These are phyloP conservation scores for Pelecanoides urinatrix DNA, from an alignment of 2,113 vertebrate genomes.

Conservation along the genomic window DNA sequence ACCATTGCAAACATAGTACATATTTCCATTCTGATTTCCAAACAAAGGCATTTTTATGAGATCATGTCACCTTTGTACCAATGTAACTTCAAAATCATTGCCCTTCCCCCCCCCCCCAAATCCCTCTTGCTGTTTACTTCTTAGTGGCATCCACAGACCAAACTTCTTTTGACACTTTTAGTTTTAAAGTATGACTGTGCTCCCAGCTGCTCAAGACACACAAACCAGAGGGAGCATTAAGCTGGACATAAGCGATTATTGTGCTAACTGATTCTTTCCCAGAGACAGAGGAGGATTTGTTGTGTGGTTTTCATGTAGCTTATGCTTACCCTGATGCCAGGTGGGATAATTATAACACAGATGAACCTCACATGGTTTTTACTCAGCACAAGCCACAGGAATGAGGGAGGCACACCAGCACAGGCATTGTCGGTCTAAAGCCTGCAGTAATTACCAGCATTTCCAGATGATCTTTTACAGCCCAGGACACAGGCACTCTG, in stretches of 20 bases:
- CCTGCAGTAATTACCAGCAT: neutral
- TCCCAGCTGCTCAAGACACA: neutral
- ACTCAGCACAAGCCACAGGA: neutral
- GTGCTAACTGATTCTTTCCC: neutral
- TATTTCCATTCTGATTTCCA: neutral
- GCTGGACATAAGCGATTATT: neutral
- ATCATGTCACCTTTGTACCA: neutral
- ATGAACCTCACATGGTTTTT: neutral
- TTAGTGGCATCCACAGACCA: neutral
- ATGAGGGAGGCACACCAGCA: neutral
- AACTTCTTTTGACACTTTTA: neutral
- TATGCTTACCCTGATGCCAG: neutral
- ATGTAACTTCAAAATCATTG: neutral
- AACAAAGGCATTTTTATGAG: neutral
- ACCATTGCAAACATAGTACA: neutral
- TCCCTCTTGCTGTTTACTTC: neutral
- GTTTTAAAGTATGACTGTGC: neutral
- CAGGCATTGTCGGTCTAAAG: neutral
- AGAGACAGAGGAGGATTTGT: neutral
- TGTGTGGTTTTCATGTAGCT: neutral
- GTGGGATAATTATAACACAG: neutral
- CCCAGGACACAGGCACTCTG: neutral
- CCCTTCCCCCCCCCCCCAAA: too few species aligned
- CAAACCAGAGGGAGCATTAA: neutral
- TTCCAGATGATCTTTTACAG: neutral